These are phyloP conservation scores for Cryptotermes secundus DNA, from an alignment of 1,140 invertebrate genomes.

Conservation along the genomic window DNA sequence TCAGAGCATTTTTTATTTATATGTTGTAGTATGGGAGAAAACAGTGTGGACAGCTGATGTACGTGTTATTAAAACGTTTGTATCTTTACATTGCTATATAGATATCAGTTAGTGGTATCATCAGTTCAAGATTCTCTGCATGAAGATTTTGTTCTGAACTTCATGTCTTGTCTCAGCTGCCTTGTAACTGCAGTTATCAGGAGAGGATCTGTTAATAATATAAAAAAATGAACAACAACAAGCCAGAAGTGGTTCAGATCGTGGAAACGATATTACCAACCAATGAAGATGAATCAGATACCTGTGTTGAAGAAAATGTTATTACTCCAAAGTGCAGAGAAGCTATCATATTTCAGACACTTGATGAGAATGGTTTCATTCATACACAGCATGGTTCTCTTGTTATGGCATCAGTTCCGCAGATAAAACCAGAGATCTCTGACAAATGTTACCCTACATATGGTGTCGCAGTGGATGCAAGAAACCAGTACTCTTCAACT, in stretches of 20 bases:
- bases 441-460: neutral
- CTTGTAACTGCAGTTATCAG: neutral
- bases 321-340: neutral
- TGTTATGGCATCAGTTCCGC: neutral
- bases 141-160: neutral
- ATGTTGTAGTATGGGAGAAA: too few species aligned
- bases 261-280: neutral
- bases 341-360: neutral
- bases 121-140: neutral
- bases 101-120: neutral
- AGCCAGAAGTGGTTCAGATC: neutral
- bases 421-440: neutral
- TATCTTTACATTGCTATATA: too few species aligned
- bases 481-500: neutral
- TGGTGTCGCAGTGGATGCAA: neutral
- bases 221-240: neutral
- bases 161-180: neutral
- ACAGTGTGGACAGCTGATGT: too few species aligned
- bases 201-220: neutral
- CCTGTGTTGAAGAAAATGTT: neutral
- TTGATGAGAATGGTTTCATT: conserved; percentile 4
- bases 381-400: neutral
- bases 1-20: too few species aligned
- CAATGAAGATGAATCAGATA: neutral
- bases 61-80: too few species aligned